phyloP scores from a whole-genome alignment of 2,888 invertebrate genomes.

The Patella pellucida region DNA sequence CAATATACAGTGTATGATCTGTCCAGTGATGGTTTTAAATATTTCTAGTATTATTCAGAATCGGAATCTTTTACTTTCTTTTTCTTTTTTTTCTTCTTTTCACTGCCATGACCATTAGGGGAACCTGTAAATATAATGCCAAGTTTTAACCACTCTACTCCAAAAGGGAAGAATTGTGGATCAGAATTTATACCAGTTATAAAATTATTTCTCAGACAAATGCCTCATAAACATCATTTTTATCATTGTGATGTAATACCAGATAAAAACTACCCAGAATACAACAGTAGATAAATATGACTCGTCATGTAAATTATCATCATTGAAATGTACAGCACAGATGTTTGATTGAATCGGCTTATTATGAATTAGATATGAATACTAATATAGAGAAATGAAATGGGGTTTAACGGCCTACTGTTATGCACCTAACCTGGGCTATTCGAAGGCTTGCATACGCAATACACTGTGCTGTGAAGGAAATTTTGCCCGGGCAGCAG shows the following conservation, averaged over 20 bases:
- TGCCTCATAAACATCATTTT: slow-evolving; percentile 9
- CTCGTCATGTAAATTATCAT: slow-evolving; percentile 9
- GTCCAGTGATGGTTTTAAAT: not conserved
- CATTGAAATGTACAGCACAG: not conserved
- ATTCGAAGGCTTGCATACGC: too few relatives aligned
- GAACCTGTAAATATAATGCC: slow-evolving; percentile 17
- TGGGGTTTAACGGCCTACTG: too few relatives aligned
- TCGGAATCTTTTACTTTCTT: slow-evolving; percentile 38
- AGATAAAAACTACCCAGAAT: slow-evolving; percentile 13
- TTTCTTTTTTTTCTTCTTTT: slow-evolving; percentile 57
- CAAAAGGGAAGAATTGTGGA: not conserved
- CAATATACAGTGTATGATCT: not conserved
- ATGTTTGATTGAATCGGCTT: too few relatives aligned
- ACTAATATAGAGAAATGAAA: not conserved
- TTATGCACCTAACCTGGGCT: too few relatives aligned
- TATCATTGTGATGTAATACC: not conserved
- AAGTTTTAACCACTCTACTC: not conserved
- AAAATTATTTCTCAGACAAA: slow-evolving; percentile 5
- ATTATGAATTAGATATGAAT: not conserved
- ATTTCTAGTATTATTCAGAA: slow-evolving; percentile 20
- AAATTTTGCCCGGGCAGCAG: too few relatives aligned
- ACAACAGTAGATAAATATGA: slow-evolving; percentile 16
- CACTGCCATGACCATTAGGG: slow-evolving; percentile 35
- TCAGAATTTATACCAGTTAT: not conserved
- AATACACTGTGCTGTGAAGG: too few relatives aligned